Evolutionary conservation across 64 coral and sea anemone species (phyloP).

Genomic region (Montipora sp.): DNA sequence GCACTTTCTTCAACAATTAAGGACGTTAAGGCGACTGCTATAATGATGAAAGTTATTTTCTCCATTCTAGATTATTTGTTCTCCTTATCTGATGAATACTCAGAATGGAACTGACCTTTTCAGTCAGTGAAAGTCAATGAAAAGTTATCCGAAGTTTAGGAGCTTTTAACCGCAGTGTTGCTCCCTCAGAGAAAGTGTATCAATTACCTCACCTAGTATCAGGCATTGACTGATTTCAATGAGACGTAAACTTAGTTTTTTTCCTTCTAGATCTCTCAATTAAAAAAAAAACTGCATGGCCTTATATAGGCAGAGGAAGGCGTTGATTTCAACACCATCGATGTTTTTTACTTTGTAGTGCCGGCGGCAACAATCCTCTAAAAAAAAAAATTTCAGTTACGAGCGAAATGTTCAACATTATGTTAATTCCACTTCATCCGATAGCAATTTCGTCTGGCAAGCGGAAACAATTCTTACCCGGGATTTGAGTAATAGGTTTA

Average conservation of each 20-base stretch:
- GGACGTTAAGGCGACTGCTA: neutral
- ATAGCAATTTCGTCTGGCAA: conserved; percentile 42
- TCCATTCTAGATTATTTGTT: neutral
- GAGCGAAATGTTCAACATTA: conserved; percentile 38
- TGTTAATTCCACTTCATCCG: conserved; percentile 45
- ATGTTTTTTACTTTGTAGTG: conserved; percentile 29
- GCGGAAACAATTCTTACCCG: neutral
- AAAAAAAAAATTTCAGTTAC: conserved; percentile 24
- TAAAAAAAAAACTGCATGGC: neutral
- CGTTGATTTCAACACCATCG: conserved; percentile 15
- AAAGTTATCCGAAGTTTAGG: neutral
- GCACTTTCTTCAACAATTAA: conserved; percentile 6
- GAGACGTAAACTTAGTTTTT: neutral
- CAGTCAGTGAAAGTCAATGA: neutral
- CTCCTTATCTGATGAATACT: neutral
- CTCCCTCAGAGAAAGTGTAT: neutral
- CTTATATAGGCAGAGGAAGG: conserved; percentile 30
- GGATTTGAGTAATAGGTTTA: neutral
- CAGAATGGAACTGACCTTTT: neutral
- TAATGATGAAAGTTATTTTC: neutral
- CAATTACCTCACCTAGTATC: neutral
- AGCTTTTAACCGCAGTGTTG: neutral
- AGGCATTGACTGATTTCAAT: neutral
- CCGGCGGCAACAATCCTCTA: neutral
- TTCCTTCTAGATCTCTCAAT: neutral